Conservation (phyloP, 2,888 invertebrate species). For the Drosophila mercatorum region DNA sequence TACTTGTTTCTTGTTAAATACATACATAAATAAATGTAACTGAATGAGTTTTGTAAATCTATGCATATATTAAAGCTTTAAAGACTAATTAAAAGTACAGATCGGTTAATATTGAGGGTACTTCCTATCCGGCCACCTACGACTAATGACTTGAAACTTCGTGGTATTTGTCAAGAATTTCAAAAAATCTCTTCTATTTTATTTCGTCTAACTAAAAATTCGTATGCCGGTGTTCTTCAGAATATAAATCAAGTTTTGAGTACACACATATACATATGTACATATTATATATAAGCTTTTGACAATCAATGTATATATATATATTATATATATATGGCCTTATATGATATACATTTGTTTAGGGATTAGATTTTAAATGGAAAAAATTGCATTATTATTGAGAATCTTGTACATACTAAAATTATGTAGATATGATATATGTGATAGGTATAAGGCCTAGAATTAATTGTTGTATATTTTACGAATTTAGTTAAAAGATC, state of each 20-base stretch:
- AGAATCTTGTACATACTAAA: neutral
- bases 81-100: no score
- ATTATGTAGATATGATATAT: neutral
- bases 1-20: no score
- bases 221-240: constrained; percentile 13
- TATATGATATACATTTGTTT: constrained; percentile 2
- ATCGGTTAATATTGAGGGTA: no score
- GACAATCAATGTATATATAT: constrained; percentile 5
- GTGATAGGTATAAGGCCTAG: neutral
- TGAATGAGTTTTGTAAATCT: no score
- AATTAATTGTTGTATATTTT: neutral
- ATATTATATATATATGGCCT: neutral
- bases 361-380: constrained; percentile 15
- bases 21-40: no score
- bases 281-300: constrained; percentile 12
- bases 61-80: no score
- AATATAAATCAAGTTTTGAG: constrained; percentile 5
- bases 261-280: neutral
- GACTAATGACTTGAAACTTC: neutral
- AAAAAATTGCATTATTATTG: constrained; percentile 9
- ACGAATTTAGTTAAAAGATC: constrained; percentile 2
- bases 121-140: no score
- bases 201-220: constrained; percentile 18
- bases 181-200: constrained; percentile 10
- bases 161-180: neutral